Base-by-base conservation (phyloP, 2,888 invertebrate species). In the Elegia similella region DNA sequence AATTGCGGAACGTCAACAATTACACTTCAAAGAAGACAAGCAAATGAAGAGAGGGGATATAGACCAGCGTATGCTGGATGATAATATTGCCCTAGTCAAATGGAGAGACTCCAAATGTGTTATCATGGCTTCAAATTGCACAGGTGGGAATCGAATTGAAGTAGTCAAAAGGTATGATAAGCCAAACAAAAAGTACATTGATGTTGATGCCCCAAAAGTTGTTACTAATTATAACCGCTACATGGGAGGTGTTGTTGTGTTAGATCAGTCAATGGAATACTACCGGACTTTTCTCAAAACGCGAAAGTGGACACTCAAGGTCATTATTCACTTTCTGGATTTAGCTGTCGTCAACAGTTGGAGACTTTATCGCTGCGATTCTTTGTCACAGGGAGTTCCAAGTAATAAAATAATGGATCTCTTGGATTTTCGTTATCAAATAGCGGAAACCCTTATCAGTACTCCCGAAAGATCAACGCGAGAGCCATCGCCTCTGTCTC, bases 381-480 rank as follows among this genome's bases (percentile, higher is more conserved):
- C 12, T 38, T 8, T 52, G 17, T 8, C 42, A 42, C n/a, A 23
- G 12, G 29, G 29, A 34, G 32, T 16, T 16, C 16, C 43, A 16
- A 7, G 16, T 16, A 43, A 16, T 7, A 16, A 43, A 16, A 10
- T n/a, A n/a, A n/a, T n/a, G n/a, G n/a, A n/a, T n/a, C n/a, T n/a
- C n/a, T n/a, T n/a, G n/a, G n/a, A n/a, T n/a, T n/a, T n/a, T n/a
- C n/a, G n/a, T n/a, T n/a, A n/a, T n/a, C n/a, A n/a, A n/a, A n/a
- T n/a, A n/a, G 59, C 48, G 10, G 59, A 61, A 38, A 55, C 55
- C 23, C 48, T 59, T 7, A 34, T 59, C 8, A 43, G 34, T 47
- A 55, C 52, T 43, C 61, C 61, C n/a, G 52, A 48, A n/a, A n/a
- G n/a, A n/a, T n/a, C n/a, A n/a, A n/a, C n/a, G n/a, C n/a, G 6